Evolutionary conservation across 2,888 invertebrate species (phyloP).

Genomic region (Rhingia campestris): DNA sequence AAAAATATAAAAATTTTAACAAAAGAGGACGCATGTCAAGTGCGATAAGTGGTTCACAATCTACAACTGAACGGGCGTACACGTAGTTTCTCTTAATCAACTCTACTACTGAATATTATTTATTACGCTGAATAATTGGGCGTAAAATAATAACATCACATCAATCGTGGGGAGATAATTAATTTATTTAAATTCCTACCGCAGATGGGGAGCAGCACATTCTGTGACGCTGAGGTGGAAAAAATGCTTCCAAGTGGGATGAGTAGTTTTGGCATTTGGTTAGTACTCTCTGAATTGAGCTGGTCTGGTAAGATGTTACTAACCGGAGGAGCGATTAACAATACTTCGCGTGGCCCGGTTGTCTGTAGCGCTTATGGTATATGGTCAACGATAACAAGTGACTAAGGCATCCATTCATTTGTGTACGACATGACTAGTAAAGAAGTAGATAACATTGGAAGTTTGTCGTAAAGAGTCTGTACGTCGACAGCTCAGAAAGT

Average conservation of each 20-base stretch:
- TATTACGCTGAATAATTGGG: slow-evolving; percentile 41
- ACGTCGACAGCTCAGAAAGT: no score
- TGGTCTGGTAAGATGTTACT: no score
- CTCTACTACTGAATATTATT: slow-evolving; percentile 11
- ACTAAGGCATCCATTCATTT: no score
- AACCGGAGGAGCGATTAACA: no score
- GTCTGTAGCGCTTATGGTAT: no score
- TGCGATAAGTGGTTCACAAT: slow-evolving; percentile 17
- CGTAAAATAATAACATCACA: slow-evolving; percentile 43
- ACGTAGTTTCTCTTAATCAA: slow-evolving; percentile 13
- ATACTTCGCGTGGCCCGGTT: no score
- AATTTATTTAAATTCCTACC: not conserved
- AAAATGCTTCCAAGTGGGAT: slow-evolving; percentile 6
- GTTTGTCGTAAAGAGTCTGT: no score
- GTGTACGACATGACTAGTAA: no score
- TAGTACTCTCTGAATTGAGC: no score
- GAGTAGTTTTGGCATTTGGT: not conserved
- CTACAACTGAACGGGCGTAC: slow-evolving; percentile 20
- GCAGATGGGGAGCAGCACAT: slow-evolving; percentile 14
- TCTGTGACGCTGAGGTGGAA: not conserved
- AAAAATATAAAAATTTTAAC: slow-evolving; percentile 18
- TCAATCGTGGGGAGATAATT: slow-evolving; percentile 26
- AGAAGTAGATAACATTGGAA: no score
- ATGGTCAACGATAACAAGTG: no score
- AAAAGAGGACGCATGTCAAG: slow-evolving; percentile 42